Evolutionary conservation across 2,888 invertebrate species (phyloP), one percentile per base, ranked within the genome.

Genomic region (Erebia ligea): DNA sequence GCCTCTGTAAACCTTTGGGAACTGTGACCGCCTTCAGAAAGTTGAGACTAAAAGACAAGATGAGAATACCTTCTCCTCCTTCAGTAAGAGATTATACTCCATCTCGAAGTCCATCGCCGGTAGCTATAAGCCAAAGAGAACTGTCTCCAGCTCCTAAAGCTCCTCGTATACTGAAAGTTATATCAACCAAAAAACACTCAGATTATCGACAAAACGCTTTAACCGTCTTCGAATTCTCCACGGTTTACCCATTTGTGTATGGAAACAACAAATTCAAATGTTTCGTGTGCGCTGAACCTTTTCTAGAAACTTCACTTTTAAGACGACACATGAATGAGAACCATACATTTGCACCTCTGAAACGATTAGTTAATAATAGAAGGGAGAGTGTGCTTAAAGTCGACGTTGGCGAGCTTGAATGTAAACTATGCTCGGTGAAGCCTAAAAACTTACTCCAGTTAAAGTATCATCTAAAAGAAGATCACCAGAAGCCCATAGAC

Each of bases 181-280:
- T 48, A 21, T 21, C 48, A 48, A 68, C 70, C 9, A 84, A 82
- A 71, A 85, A 84, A 59, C 79, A 78, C 45, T 79, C 85, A 0
- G 90, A 90, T 72, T 80, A 85, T 1, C 81, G 88, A 61, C 92
- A 89, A 72, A 92, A 93, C 66, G 91, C 88, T 1, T 72, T 93
- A 21, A 84, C 86, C 0, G 81, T 92, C 1, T 92, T 93, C 68
- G 93, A 93, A 77, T 88, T 85, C 71, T 89, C 92, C 19, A 89
- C 90, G 0, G 91, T 89, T 0, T 92, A 92, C 70, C 93, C 93
- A 0, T 93, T 93, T 65, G 79, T 92, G 42, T 92, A 91, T 65
- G 89, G 92, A 0, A 92, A 90, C 73, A 92, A 92, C 72, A 92
- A 90, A 62, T 92, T 91, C 68, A 92, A 92, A 81, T 93, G 93